Conservation (phyloP, 2,888 invertebrate species). For the Myopa testacea region DNA sequence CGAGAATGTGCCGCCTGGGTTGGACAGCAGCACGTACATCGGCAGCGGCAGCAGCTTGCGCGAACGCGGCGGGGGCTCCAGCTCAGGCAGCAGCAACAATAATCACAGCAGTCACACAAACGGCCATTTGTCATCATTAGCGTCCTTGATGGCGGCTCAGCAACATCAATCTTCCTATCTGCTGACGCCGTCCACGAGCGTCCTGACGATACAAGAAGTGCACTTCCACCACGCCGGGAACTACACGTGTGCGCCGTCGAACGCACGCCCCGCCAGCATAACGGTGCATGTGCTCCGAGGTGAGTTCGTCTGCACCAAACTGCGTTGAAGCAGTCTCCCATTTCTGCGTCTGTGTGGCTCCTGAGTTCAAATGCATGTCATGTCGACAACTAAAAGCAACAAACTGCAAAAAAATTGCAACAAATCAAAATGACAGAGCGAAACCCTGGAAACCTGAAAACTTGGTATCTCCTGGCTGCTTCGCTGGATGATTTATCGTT, state of each 20-base stretch:
- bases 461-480: background rate
- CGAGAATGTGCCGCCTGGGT: conserved; percentile 51
- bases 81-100: conserved; percentile 45
- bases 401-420: background rate
- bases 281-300: conserved; percentile 80
- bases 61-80: conserved; percentile 20
- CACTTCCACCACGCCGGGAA: conserved; percentile 78
- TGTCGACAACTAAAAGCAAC: background rate
- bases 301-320: conserved; percentile 52
- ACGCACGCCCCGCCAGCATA: conserved; percentile 80
- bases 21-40: conserved; percentile 70
- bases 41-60: conserved; percentile 57
- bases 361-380: conserved; percentile 1
- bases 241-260: conserved; percentile 84
- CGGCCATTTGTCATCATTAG: conserved; percentile 47
- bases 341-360: background rate
- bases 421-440: background rate
- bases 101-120: conserved; percentile 49
- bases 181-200: conserved; percentile 69
- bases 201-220: conserved; percentile 77
- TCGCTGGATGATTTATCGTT: background rate
- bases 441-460: background rate
- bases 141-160: conserved; percentile 43
- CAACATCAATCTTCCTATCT: conserved; percentile 60
- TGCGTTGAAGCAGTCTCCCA: background rate